Percentiles rank a stretch among this genome's conserved stretches.
phyloP scores from a whole-genome alignment of 2,113 vertebrate species.

The Lethenteron reissneri region DNA sequence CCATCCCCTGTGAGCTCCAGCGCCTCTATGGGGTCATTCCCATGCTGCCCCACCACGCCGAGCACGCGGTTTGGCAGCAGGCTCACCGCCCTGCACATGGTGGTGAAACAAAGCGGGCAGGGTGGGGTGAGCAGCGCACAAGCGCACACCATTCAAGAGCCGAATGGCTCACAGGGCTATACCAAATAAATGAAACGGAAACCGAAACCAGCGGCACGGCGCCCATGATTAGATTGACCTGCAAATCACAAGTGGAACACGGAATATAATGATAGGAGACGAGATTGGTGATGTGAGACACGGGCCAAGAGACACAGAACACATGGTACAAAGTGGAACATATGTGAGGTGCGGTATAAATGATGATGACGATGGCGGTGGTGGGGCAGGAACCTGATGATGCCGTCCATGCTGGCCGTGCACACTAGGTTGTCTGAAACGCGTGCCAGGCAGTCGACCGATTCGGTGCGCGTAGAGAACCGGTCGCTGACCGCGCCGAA shows the following conservation, averaged over 20 bases:
- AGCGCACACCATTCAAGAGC: background rate
- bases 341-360: no score
- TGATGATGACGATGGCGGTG: no score
- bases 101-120: no score
- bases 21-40: slow-evolving; percentile 57
- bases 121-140: background rate
- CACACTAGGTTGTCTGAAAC: slow-evolving; percentile 59
- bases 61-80: slow-evolving; percentile 68
- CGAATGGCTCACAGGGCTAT: no score
- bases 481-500: slow-evolving; percentile 83
- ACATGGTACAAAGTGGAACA: no score
- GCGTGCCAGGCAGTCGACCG: slow-evolving; percentile 55
- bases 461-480: slow-evolving; percentile 54
- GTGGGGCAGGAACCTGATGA: slow-evolving; percentile 40
- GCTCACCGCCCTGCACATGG: slow-evolving; percentile 40
- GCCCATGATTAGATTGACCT: no score
- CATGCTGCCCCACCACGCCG: slow-evolving; percentile 63
- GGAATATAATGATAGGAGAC: no score
- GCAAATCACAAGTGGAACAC: no score
- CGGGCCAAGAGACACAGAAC: no score
- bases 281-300: no score
- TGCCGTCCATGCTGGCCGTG: slow-evolving; percentile 53
- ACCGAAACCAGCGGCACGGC: no score
- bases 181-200: no score
- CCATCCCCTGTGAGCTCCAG: slow-evolving; percentile 33